phyloP scores from a whole-genome alignment of 1,140 invertebrate genomes.

The Aphelinus certus region DNA sequence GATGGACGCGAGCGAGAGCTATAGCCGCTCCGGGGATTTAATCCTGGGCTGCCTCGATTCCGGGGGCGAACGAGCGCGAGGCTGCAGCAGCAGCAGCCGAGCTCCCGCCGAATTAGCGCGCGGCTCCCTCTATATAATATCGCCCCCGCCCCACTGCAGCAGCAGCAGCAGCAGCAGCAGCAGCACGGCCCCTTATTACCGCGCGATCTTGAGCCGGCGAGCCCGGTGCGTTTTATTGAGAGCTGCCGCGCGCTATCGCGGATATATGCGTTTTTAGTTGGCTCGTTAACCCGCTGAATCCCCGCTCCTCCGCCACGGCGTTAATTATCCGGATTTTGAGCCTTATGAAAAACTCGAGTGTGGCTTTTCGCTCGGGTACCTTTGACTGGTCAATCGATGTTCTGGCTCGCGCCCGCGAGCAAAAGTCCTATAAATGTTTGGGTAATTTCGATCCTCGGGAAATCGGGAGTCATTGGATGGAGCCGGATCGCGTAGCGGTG shows the following conservation, averaged over 20 bases:
- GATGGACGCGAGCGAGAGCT: neutral
- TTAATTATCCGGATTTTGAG: too few relatives aligned
- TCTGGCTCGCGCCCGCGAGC: too few relatives aligned
- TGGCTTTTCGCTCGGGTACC: neutral
- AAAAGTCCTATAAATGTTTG: too few relatives aligned
- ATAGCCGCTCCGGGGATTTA: conserved; percentile 9
- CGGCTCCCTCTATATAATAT: conserved; percentile 40
- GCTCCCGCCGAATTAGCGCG: conserved; percentile 43
- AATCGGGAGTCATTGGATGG: too few relatives aligned
- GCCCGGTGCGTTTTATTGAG: conserved; percentile 17
- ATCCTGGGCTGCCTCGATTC: neutral
- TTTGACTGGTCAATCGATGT: too few relatives aligned
- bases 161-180: neutral
- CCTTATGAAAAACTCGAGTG: too few relatives aligned
- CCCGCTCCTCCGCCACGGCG: neutral
- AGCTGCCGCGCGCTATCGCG: neutral
- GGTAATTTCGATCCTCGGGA: too few relatives aligned
- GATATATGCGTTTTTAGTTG: conserved; percentile 7
- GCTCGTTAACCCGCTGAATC: neutral
- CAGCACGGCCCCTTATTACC: neutral
- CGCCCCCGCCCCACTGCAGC: neutral
- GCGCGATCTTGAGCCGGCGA: neutral
- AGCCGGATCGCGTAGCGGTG: too few relatives aligned
- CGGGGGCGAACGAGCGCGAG: conserved; percentile 26
- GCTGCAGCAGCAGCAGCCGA: neutral